These are phyloP conservation scores for Girardinichthys multiradiatus DNA, from an alignment of 2,113 vertebrate species.

Conservation along the genomic window DNA sequence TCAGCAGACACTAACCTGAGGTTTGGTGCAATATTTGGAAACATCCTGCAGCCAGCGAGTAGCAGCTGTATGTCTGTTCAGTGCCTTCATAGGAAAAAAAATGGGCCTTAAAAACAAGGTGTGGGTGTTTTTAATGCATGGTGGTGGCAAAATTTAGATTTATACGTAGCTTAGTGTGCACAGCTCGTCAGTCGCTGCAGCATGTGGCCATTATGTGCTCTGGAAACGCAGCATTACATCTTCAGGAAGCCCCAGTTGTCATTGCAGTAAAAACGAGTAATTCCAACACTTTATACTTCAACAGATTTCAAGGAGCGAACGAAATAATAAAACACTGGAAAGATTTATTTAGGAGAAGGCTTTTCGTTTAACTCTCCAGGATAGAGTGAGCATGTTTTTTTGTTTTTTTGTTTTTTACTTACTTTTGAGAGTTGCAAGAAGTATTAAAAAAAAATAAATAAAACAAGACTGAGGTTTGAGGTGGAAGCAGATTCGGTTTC, in stretches of 20 bases:
- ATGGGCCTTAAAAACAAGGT: too few species aligned
- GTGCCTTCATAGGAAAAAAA: too few species aligned
- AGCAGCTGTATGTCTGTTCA: too few species aligned
- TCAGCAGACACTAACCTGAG: too few species aligned
- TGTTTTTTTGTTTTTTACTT: constrained; percentile 84
- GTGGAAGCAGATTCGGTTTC: constrained; percentile 77
- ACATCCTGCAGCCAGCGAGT: too few species aligned
- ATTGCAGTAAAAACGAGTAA: constrained; percentile 2
- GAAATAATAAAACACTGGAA: constrained; percentile 84
- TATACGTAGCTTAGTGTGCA: not conserved
- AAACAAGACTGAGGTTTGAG: constrained; percentile 78
- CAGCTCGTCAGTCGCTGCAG: not conserved
- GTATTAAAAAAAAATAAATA: constrained; percentile 85
- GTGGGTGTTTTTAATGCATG: not conserved
- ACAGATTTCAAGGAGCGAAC: constrained; percentile 26
- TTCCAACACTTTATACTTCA: constrained; percentile 7
- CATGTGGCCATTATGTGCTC: constrained; percentile 3
- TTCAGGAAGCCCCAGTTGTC: constrained; percentile 7
- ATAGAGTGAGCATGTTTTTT: constrained; percentile 94
- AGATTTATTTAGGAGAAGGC: constrained; percentile 91
- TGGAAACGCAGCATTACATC: not conserved
- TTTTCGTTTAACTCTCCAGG: constrained; percentile 96
- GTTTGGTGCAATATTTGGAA: too few species aligned
- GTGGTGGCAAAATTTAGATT: too few species aligned
- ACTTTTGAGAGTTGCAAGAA: constrained; percentile 61